A percentile compares a stretch with the other conserved stretches of the same genome.
Evolutionary conservation across 2,797 vertebrate genomes (phyloP).

Genomic region (Clamator glandarius): DNA sequence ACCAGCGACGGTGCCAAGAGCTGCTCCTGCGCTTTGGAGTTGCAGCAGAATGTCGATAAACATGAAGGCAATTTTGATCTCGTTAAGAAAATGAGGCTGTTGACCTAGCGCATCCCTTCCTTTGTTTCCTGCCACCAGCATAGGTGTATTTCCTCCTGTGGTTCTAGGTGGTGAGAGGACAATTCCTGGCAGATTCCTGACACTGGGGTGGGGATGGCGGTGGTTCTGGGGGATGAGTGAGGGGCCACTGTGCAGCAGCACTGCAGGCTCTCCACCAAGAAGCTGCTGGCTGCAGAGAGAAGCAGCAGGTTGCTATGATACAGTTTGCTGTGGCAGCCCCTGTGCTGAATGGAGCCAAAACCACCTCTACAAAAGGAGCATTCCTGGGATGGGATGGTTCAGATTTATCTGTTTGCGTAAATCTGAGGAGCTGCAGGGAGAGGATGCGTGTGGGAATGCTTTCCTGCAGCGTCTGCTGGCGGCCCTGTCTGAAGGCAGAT

Average conservation of each 20-base stretch:
- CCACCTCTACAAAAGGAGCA: constrained; percentile 43
- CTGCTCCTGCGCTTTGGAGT: neutral
- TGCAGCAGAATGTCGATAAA: neutral
- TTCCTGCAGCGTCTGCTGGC: neutral
- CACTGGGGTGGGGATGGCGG: rapidly evolving
- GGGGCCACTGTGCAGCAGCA: rapidly evolving
- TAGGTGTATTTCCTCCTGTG: neutral
- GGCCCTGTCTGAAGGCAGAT: neutral
- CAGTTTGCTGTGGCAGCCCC: constrained; percentile 33
- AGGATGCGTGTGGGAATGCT: constrained; percentile 9
- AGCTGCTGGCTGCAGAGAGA: neutral
- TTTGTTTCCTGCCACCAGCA: neutral
- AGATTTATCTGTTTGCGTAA: constrained; percentile 45
- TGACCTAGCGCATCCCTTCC: neutral
- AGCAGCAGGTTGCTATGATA: constrained; percentile 65
- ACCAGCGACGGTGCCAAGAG: neutral
- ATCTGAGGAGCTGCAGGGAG: neutral
- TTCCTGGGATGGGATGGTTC: constrained; percentile 44
- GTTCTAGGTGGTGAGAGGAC: neutral
- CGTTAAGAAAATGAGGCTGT: neutral
- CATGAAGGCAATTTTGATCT: neutral
- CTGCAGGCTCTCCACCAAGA: neutral
- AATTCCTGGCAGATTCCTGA: neutral
- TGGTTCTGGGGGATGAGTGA: neutral
- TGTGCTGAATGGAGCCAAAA: constrained; percentile 32